Percentiles rank a stretch among this genome's conserved stretches.
phyloP scores from a whole-genome alignment of 2,797 vertebrate genomes.

The Aphelocoma californica region DNA sequence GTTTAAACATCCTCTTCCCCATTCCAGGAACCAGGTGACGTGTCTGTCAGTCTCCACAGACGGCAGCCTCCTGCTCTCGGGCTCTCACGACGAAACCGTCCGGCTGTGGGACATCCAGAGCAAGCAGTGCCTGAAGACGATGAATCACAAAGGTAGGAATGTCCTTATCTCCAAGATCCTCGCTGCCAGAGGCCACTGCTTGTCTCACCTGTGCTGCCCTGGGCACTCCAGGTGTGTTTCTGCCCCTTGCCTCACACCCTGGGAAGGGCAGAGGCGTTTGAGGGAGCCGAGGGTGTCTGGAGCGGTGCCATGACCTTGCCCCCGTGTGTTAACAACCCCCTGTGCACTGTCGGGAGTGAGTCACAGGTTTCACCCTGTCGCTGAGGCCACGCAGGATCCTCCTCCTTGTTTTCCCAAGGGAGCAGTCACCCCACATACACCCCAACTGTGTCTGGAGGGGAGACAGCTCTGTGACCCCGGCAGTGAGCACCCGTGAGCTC shows the following conservation, averaged over 20 bases:
- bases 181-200: background rate
- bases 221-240: background rate
- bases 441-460: background rate
- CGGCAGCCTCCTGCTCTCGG: conserved; percentile 87
- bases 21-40: conserved; percentile 87
- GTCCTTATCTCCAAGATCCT: background rate
- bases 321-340: background rate
- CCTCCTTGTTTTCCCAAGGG: conserved; percentile 7
- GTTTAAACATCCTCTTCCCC: background rate
- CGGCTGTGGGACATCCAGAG: conserved; percentile 94
- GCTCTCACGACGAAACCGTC: conserved; percentile 91
- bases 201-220: background rate
- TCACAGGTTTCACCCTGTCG: background rate
- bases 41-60: conserved; percentile 94
- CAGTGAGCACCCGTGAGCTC: background rate
- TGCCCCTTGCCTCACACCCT: background rate
- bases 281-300: background rate
- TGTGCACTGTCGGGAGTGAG: background rate
- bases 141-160: conserved; percentile 88
- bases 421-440: background rate
- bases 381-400: conserved; percentile 17
- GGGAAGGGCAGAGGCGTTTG: background rate
- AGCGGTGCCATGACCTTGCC: background rate
- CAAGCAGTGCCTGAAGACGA: conserved; percentile 89
- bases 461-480: background rate